Evolutionary conservation across 2,888 invertebrate species (phyloP), one percentile per base, ranked within the genome.

Genomic region (Caradrina kadenii): DNA sequence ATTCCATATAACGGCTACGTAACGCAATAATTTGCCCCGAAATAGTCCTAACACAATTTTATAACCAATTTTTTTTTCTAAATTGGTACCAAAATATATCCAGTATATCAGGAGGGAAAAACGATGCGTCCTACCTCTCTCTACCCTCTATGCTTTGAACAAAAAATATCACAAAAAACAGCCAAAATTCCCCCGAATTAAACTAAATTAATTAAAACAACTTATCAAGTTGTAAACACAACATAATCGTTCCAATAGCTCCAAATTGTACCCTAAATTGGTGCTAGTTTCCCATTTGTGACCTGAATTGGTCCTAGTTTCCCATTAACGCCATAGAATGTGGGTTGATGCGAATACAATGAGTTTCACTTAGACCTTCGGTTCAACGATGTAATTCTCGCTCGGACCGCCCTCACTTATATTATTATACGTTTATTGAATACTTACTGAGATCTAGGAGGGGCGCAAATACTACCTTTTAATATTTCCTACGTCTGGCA

Each of bases 281-380:
- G 39, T 31, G 13, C 17, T 73, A 60, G 26, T 26, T 26, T 26
- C 26, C 26, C 26, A 26, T 26, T 26, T 42, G 59, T 45, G 19
- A n/a, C 35, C 19, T 48, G 8, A 59, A 76, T 63, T 22, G 55
- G 39, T 22, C 15, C 17, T 73, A 60, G 53, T 42, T 62, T 13
- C 2, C 53, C 45, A 73, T 59, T 55, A 55, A 52, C 31, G 45
- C 10, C 13, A 31, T 64, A 56, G 48, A 69, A 55, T 48, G 55
- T 71, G 55, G 61, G 65, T 58, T 42, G 69, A 67, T 66, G 62
- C 2, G 39, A 82, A 70, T 75, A 79, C 80, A 76, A 67, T 69
- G 69, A 53, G 45, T 73, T 73, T 69, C 69, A 81, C 79, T 81
- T 69, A 78, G 60, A 17, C 63, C 55, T 42, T 56, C 17, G 11